A percentile compares a stretch with the other conserved stretches of the same genome.
phyloP scores from a whole-genome alignment of 2,888 invertebrate genomes.

The Plemyria rubiginata region DNA sequence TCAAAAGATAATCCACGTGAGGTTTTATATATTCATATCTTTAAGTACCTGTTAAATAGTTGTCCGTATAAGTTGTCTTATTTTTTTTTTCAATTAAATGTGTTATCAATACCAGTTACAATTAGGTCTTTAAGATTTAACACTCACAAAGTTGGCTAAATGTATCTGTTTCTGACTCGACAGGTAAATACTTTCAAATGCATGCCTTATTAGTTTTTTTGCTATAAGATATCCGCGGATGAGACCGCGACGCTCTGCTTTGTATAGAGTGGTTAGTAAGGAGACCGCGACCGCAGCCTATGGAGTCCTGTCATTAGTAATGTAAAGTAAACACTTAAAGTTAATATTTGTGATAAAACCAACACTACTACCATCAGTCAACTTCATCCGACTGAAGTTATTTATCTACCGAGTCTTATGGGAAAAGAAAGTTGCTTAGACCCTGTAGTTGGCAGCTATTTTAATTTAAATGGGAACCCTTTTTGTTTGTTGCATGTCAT shows the following conservation, averaged over 20 bases:
- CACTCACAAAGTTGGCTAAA: background rate
- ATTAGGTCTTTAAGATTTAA: background rate
- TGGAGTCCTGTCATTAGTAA: background rate
- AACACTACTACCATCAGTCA: too few relatives aligned
- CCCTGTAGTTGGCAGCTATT: too few relatives aligned
- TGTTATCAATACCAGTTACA: conserved; percentile 28
- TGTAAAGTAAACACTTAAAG: background rate
- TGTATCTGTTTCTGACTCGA: conserved; percentile 8
- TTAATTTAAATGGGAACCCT: too few relatives aligned
- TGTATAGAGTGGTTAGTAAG: background rate
- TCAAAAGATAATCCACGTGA: too few relatives aligned
- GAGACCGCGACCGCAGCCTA: background rate
- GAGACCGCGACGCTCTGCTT: background rate
- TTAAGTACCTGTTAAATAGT: too few relatives aligned
- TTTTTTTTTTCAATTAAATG: background rate
- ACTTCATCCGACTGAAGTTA: too few relatives aligned
- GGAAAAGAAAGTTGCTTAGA: too few relatives aligned
- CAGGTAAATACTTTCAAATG: conserved; percentile 14
- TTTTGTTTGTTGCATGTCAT: too few relatives aligned
- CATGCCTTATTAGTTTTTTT: conserved; percentile 1
- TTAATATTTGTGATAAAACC: too few relatives aligned
- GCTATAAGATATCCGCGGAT: background rate
- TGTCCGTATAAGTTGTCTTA: too few relatives aligned
- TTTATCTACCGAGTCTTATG: too few relatives aligned
- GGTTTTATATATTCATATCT: too few relatives aligned